Conservation (phyloP, 2,113 vertebrate species). For the Cryptomyrus ogoouensis region DNA sequence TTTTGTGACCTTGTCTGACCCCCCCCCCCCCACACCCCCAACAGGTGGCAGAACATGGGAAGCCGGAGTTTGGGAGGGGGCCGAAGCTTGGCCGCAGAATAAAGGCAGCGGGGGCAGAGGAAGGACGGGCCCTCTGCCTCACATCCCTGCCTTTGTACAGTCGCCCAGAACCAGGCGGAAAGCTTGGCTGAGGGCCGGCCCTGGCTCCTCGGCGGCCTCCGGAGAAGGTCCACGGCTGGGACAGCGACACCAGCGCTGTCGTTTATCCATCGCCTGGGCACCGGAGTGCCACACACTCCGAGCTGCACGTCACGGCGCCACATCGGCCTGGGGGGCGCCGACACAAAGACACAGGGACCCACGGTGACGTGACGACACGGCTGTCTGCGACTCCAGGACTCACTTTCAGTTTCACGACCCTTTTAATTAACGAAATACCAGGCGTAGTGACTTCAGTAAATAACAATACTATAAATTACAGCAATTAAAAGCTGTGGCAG, state of each 20-base stretch:
- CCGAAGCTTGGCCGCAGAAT: neutral
- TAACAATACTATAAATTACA: neutral
- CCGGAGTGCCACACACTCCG: neutral
- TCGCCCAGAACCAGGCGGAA: neutral
- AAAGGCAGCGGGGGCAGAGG: neutral
- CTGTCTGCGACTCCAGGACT: neutral
- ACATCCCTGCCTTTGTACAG: neutral
- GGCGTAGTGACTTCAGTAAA: neutral
- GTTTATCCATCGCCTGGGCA: neutral
- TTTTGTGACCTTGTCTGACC: neutral
- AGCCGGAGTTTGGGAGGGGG: neutral
- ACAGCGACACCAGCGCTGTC: neutral
- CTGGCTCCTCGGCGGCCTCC: neutral
- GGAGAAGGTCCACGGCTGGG: neutral
- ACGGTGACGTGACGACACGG: neutral
- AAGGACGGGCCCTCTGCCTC: neutral
- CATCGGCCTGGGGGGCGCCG: neutral
- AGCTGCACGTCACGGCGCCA: neutral
- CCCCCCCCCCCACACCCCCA: neutral
- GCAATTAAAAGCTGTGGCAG: neutral
- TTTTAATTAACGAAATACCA: neutral
- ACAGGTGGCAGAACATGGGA: neutral
- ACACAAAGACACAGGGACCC: neutral
- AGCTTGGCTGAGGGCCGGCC: neutral
- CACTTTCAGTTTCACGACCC: neutral